Evolutionary conservation across 2,113 vertebrate species (phyloP), one percentile per base, ranked within the genome.

Genomic region (Zosterops lateralis): DNA sequence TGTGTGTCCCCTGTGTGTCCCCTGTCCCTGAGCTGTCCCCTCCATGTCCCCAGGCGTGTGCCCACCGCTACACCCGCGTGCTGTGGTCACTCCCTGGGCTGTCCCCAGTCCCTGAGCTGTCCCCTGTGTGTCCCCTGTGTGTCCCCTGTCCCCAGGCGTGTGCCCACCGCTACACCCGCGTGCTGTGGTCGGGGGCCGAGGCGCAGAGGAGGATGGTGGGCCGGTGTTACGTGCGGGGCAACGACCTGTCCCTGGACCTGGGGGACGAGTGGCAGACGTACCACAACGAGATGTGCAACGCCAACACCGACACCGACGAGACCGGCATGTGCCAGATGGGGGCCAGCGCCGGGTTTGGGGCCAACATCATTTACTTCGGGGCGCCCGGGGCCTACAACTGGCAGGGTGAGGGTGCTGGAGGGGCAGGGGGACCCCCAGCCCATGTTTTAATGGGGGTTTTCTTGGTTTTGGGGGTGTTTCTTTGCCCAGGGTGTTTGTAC

Each of bases 301-400:
- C 98, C 91, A 98, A 97, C 97, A 91, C 64, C 0, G 98, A 98
- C 97, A 67, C 97, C 38, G 84, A 98, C 1, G 32, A 81, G 21
- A 98, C 98, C 0, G 99, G 99, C 95, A 98, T 99, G 98, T 99
- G 99, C 97, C 98, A 98, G 97, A 97, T 99, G 98, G 99, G 99
- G 87, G 98, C 99, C 94, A 99, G 99, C 1, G 99, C 97, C 0
- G 98, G 99, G 92, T 98, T 99, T 93, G 97, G 98, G 1, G 67
- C 97, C 54, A 98, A 96, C 11, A 98, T 98, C 1, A 96, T 99
- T 75, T 99, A 98, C 81, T 97, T 99, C 0, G 99, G 99, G 0
- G 95, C 98, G 0, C 94, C 98, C 0, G 99, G 99, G 0, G 99
- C 98, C 96, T 99, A 97, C 84, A 56, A 96, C 26, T 99, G 99